Evolutionary conservation across 2,888 invertebrate genomes (phyloP).

Genomic region (Dascillus cervinus): DNA sequence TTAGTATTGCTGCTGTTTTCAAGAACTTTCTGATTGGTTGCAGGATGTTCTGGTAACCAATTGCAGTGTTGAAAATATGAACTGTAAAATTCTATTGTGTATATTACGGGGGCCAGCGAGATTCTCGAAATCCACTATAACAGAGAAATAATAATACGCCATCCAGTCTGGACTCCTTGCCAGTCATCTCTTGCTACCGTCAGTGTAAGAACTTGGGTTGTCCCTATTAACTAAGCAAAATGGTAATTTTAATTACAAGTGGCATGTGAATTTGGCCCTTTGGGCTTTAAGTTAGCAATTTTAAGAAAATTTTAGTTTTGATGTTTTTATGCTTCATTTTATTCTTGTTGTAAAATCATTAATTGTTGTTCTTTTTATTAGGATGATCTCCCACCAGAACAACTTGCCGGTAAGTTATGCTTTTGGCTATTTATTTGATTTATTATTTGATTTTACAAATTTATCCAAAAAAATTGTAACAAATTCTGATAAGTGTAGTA

Average conservation of each 20-base stretch:
- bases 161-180: slow-evolving; percentile 9
- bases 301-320: no score
- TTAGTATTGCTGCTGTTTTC: slow-evolving; percentile 20
- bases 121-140: slow-evolving; percentile 39
- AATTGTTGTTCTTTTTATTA: slow-evolving; percentile 44
- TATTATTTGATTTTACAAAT: no score
- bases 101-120: slow-evolving; percentile 23
- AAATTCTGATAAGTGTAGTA: no score
- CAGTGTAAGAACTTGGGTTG: slow-evolving; percentile 9
- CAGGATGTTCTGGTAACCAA: slow-evolving; percentile 19
- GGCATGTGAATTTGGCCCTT: no score
- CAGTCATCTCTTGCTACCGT: slow-evolving; percentile 18
- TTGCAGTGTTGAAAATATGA: slow-evolving; percentile 23
- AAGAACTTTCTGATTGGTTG: slow-evolving; percentile 20
- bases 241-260: not conserved
- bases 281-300: not conserved
- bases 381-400: slow-evolving; percentile 89
- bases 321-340: not conserved
- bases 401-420: slow-evolving; percentile 70
- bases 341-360: not conserved
- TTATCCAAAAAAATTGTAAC: no score
- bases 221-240: not conserved
- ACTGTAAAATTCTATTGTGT: slow-evolving; percentile 29
- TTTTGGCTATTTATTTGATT: not conserved
- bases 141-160: slow-evolving; percentile 22